Conservation (phyloP, 2,888 invertebrate species). For the Deilephila elpenor region DNA sequence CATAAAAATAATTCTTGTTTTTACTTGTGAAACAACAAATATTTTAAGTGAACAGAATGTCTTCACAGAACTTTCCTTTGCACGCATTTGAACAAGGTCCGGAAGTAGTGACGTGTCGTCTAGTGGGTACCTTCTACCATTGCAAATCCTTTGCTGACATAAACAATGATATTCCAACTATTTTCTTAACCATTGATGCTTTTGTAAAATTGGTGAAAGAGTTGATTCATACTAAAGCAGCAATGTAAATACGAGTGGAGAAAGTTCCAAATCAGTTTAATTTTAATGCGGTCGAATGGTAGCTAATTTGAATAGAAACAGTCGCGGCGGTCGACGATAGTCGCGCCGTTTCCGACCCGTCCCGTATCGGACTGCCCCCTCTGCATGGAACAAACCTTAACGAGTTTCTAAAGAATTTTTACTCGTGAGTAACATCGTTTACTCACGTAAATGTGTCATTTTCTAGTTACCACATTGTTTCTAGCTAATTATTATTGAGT, state of each 20-base stretch:
- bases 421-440: conserved; percentile 60
- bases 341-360: conserved; percentile 67
- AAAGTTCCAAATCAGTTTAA: conserved; percentile 38
- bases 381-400: conserved; percentile 56
- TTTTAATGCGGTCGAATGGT: conserved; percentile 47
- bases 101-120: conserved; percentile 68
- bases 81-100: conserved; percentile 60
- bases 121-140: conserved; percentile 49
- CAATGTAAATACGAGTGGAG: neutral
- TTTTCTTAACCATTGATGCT: neutral
- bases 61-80: conserved; percentile 50
- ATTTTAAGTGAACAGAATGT: conserved; percentile 22
- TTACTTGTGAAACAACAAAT: conserved; percentile 23
- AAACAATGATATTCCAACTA: neutral
- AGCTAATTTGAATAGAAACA: conserved; percentile 77
- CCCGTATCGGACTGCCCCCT: conserved; percentile 60
- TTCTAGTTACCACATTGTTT: conserved; percentile 16
- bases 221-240: neutral
- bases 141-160: neutral
- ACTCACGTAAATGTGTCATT: conserved; percentile 57
- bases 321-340: conserved; percentile 67
- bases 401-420: conserved; percentile 65
- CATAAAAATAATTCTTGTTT: conserved; percentile 20
- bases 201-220: neutral
- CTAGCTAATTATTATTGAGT: neutral